Evolutionary conservation across 2,113 vertebrate genomes (phyloP).

Genomic region (Nyctibius bracteatus): DNA sequence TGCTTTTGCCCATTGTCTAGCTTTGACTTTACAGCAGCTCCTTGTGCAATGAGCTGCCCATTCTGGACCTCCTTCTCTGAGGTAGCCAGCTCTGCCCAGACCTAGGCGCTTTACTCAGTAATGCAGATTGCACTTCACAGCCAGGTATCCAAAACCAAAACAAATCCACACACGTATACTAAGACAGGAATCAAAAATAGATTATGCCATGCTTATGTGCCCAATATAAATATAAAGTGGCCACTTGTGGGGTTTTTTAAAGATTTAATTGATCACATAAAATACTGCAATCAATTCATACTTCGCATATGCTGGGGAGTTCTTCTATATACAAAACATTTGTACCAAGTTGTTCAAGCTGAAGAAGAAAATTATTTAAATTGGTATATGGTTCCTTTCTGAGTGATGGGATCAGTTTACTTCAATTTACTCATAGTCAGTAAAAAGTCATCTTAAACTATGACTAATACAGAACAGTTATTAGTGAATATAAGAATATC

Average conservation of each 20-base stretch:
- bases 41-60: rapidly evolving
- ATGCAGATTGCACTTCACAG: background rate
- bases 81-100: background rate
- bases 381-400: background rate
- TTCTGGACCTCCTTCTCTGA: background rate
- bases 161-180: background rate
- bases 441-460: background rate
- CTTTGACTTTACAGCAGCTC: background rate
- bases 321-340: background rate
- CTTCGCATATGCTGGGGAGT: background rate
- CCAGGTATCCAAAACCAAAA: background rate
- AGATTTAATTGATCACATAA: background rate
- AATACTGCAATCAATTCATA: background rate
- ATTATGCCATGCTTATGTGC: background rate
- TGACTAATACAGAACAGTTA: background rate
- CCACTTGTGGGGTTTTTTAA: background rate
- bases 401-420: background rate
- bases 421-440: background rate
- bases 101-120: background rate
- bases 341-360: background rate
- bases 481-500: background rate
- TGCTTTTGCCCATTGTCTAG: background rate
- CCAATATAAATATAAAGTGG: background rate
- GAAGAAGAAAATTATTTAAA: background rate
- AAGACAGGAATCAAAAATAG: background rate